phyloP scores from a whole-genome alignment of 2,113 vertebrate genomes.

The Cisticola juncidis region DNA sequence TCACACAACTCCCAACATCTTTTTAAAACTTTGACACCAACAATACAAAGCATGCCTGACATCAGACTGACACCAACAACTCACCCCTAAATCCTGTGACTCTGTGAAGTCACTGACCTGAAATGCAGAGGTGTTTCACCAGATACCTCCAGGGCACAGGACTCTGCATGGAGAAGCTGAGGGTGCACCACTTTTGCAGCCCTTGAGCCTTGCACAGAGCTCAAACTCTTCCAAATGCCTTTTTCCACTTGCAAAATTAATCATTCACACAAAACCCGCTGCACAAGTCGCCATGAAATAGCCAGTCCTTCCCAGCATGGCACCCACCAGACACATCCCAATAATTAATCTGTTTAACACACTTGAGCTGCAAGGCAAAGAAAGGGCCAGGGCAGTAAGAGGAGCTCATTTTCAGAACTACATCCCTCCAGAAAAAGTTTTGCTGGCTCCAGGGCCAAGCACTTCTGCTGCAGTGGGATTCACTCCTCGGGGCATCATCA shows the following conservation, averaged over 20 bases:
- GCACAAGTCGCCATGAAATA: not conserved
- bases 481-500: fast-evolving
- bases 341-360: not conserved
- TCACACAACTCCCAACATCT: not conserved
- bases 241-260: not conserved
- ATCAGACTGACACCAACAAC: too few relatives aligned
- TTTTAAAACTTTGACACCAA: not conserved
- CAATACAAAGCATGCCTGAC: not conserved
- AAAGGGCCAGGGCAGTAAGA: not conserved
- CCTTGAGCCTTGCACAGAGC: not conserved
- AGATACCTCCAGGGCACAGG: not conserved
- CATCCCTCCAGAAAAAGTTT: not conserved
- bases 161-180: fast-evolving
- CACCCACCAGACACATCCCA: not conserved
- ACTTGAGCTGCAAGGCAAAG: not conserved
- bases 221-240: not conserved
- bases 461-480: not conserved
- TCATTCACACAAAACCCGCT: not conserved
- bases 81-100: not conserved
- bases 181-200: not conserved
- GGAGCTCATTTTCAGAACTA: not conserved
- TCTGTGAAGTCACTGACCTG: not conserved
- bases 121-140: not conserved
- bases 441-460: not conserved
- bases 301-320: not conserved